A percentile compares a stretch with the other conserved stretches of the same genome.
These are phyloP conservation scores for Edolisoma coerulescens DNA, from an alignment of 2,113 vertebrate genomes.

Conservation along the genomic window DNA sequence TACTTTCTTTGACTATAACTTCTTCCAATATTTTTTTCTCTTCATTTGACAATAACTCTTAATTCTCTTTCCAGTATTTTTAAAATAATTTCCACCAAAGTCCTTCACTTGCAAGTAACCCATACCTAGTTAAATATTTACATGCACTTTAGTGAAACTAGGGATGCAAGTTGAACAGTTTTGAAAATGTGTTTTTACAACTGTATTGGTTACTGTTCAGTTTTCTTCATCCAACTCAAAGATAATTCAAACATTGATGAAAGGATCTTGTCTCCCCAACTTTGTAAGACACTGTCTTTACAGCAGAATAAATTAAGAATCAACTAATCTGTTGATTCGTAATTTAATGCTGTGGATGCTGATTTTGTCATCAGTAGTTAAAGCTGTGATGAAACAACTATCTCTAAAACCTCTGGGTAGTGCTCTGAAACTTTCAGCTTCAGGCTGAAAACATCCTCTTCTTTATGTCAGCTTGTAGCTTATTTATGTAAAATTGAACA, in stretches of 20 bases:
- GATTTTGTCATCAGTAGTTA: background rate
- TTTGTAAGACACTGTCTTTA: background rate
- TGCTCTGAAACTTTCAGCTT: background rate
- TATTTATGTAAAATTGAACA: background rate
- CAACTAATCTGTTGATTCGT: background rate
- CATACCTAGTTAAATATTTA: background rate
- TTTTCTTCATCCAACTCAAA: background rate
- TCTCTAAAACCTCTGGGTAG: background rate
- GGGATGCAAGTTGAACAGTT: background rate
- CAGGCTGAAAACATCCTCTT: background rate
- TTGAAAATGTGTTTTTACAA: background rate
- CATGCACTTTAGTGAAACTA: background rate
- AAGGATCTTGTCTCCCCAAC: background rate
- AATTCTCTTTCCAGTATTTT: background rate
- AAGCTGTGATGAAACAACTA: background rate
- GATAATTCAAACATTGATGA: background rate
- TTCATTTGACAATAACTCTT: background rate
- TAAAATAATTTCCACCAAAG: background rate
- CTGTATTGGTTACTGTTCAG: background rate
- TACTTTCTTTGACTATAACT: background rate
- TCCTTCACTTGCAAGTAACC: background rate
- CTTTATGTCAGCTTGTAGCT: background rate
- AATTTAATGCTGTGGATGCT: background rate
- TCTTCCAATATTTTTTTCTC: background rate
- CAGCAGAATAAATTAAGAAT: background rate